Evolutionary conservation across 2,113 vertebrate species (phyloP).

Genomic region (Promerops cafer): DNA sequence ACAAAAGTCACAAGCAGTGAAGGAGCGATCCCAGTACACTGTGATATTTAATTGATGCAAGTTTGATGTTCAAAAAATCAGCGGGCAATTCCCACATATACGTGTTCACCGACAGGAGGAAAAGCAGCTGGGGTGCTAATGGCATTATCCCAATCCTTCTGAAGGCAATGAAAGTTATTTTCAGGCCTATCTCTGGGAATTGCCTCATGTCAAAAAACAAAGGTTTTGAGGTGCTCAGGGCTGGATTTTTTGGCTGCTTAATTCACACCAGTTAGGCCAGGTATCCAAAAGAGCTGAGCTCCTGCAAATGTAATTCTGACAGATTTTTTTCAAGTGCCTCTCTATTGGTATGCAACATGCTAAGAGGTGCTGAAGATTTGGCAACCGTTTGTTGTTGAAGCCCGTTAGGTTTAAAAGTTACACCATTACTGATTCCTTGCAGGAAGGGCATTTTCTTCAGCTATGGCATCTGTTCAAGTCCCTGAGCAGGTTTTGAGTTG

Average conservation of each 20-base stretch:
- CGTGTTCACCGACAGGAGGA: not conserved
- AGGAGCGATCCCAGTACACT: not conserved
- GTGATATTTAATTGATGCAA: not conserved
- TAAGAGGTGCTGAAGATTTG: not conserved
- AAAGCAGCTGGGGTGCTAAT: not conserved
- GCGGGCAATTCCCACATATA: not conserved
- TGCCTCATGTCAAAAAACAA: not conserved
- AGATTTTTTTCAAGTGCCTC: not conserved
- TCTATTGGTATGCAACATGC: not conserved
- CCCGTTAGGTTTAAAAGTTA: not conserved
- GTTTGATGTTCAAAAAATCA: not conserved
- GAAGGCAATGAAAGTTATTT: conserved; percentile 1
- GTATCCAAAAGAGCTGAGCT: not conserved
- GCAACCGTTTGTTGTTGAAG: not conserved
- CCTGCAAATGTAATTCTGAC: not conserved
- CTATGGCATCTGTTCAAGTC: not conserved
- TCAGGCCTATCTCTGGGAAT: not conserved
- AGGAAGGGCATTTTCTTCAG: not conserved
- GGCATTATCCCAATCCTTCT: conserved; percentile 11
- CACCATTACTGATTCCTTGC: not conserved
- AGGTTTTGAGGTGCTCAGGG: not conserved
- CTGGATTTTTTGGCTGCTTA: not conserved
- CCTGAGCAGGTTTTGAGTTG: not conserved
- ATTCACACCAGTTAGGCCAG: not conserved
- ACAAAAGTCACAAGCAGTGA: not conserved